These are phyloP conservation scores for Drosophila nikananu DNA, from an alignment of 1,140 invertebrate genomes.

Conservation along the genomic window DNA sequence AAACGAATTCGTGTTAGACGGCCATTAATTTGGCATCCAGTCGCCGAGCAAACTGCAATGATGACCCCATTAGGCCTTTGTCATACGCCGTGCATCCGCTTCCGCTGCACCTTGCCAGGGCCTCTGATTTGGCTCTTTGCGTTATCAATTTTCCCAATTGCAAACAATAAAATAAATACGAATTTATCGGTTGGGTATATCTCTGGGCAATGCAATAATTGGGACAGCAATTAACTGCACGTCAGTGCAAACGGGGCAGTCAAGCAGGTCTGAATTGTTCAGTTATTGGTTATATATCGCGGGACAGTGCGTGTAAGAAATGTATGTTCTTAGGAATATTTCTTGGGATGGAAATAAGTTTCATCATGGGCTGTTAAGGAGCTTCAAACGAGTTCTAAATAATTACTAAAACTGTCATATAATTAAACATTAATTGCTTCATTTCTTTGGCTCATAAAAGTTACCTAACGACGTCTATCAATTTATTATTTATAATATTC, in stretches of 20 bases:
- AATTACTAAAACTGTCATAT: background rate
- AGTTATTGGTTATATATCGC: constrained; percentile 38
- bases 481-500: no score
- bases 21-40: constrained; percentile 58
- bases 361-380: background rate
- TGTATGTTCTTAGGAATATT: background rate
- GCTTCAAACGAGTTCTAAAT: background rate
- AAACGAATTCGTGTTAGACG: constrained; percentile 56
- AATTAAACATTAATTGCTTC: background rate
- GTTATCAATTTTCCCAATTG: constrained; percentile 53
- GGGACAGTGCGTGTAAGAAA: background rate
- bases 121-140: constrained; percentile 28
- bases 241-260: constrained; percentile 42
- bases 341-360: background rate
- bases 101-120: constrained; percentile 72
- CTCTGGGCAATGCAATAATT: constrained; percentile 52
- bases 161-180: constrained; percentile 43
- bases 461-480: background rate
- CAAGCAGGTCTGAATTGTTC: constrained; percentile 53
- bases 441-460: background rate
- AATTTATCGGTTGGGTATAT: constrained; percentile 56
- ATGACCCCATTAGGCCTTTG: constrained; percentile 53
- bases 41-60: constrained; percentile 52
- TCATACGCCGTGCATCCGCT: constrained; percentile 47
- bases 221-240: constrained; percentile 73